Conservation (phyloP, 1,140 invertebrate species). For the Drosophila novamexicana region DNA sequence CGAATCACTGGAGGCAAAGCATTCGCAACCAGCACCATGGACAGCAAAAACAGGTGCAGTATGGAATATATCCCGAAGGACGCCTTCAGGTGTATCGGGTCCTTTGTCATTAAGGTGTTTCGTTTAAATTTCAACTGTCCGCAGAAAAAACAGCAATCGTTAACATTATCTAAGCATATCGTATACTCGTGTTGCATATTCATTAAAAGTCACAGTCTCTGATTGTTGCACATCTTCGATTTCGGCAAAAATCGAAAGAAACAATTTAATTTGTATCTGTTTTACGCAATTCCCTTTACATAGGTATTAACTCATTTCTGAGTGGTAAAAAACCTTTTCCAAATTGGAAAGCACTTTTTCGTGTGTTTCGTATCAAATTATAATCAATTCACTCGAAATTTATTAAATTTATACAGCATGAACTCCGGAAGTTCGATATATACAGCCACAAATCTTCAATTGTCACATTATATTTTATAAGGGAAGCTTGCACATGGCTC, state of each 20-base stretch:
- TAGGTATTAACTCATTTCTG: neutral
- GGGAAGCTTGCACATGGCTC: constrained; percentile 5
- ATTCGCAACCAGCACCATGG: constrained; percentile 39
- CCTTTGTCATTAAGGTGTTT: neutral
- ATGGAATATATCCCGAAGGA: constrained; percentile 12
- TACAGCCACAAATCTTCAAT: constrained; percentile 4
- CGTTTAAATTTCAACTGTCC: neutral
- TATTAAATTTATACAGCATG: neutral
- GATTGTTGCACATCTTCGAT: neutral
- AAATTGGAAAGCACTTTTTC: neutral
- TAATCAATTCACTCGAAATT: neutral
- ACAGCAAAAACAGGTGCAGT: constrained; percentile 28
- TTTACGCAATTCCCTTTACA: too few relatives aligned
- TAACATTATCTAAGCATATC: constrained; percentile 5
- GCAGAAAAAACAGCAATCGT: constrained; percentile 2
- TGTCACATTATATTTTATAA: constrained; percentile 4
- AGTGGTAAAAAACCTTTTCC: neutral
- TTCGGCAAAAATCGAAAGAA: neutral
- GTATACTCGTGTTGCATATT: constrained; percentile 12
- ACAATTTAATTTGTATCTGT: neutral
- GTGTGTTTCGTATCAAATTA: neutral
- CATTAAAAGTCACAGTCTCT: neutral
- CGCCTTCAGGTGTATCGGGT: neutral
- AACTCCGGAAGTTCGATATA: neutral
- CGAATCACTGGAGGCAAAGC: constrained; percentile 62